Base-by-base conservation (phyloP, 2,113 vertebrate species). In the Myiagra hebetior region DNA sequence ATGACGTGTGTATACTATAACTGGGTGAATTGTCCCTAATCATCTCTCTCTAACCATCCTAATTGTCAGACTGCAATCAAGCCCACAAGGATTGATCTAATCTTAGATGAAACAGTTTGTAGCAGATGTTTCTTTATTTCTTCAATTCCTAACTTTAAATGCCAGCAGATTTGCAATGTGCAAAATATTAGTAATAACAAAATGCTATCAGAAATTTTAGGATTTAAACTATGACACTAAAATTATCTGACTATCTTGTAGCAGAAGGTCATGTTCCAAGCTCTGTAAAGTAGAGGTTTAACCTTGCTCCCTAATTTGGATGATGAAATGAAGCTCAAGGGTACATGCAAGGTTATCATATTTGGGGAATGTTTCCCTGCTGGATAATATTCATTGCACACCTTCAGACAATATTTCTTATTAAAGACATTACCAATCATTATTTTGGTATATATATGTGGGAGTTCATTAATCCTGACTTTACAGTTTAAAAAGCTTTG, bases 1-100 rank as follows among this genome's bases (percentile, higher is more conserved):
- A 70, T 95, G 86, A 93, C 37, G 15, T 87, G 77, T 83, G 37
- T 80, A 42, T 81, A 53, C 70, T 89, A 35, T 91, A 90, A 85
- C 91, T 75, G 82, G 52, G 60, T 94, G 91, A 95, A 91, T 88
- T 85, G 80, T 90, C 83, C 85, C 31, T 96, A 96, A 94, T 96
- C 57, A 86, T 95, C 85, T 94, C 59, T 80, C 72, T 85, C 44
- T 96, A 94, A 94, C 91, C 69, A 76, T 83, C 80, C 67, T 95
- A 94, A 91, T 96, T 96, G 91, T 86, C 67, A 74, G 93, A 81
- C 67, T 93, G 91, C 89, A 97, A 60, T 97, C 79, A 95, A 95
- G 79, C 75, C 74, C 62, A 69, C 60, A 85, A 91, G 72, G 82
- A 88, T 60, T 95, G 89, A 83, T 93, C 74, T 94, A 91, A 95